phyloP scores from a whole-genome alignment of 2,888 invertebrate species.

The Dendrolimus pini region DNA sequence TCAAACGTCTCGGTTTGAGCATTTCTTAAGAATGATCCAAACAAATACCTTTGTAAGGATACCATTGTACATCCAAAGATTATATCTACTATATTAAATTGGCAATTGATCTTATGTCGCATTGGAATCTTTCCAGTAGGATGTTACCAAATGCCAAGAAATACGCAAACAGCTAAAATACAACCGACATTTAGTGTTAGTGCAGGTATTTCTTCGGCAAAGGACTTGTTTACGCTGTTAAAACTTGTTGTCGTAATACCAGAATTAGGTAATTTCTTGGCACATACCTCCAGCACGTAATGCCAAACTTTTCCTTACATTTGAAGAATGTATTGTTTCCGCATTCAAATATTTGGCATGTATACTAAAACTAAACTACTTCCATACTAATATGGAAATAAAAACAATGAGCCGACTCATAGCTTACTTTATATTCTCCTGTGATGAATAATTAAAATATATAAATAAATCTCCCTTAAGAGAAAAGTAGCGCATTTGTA shows the following conservation, averaged over 20 bases:
- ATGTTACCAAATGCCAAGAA: constrained; percentile 11
- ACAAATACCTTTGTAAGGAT: not conserved
- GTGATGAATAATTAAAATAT: no score
- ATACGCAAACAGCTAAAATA: not conserved
- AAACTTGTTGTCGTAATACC: constrained; percentile 5
- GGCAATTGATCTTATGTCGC: constrained; percentile 17
- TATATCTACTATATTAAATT: not conserved
- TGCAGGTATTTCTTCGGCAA: not conserved
- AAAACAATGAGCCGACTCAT: not conserved
- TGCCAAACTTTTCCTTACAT: constrained; percentile 7
- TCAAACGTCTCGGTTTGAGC: not conserved
- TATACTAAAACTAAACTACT: not conserved
- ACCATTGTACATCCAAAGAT: not conserved
- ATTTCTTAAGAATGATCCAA: not conserved
- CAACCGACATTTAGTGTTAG: no score
- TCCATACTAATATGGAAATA: not conserved
- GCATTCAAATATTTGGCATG: not conserved
- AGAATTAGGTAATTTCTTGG: constrained; percentile 6
- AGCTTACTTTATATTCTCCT: no score
- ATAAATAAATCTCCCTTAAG: no score
- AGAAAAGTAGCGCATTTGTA: no score
- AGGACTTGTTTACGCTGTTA: constrained; percentile 9
- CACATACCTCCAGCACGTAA: constrained; percentile 7
- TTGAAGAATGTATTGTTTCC: constrained; percentile 1
- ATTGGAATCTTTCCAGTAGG: constrained; percentile 17